Evolutionary conservation across 2,797 vertebrate species (phyloP).

Genomic region (Myotis pilosus): DNA sequence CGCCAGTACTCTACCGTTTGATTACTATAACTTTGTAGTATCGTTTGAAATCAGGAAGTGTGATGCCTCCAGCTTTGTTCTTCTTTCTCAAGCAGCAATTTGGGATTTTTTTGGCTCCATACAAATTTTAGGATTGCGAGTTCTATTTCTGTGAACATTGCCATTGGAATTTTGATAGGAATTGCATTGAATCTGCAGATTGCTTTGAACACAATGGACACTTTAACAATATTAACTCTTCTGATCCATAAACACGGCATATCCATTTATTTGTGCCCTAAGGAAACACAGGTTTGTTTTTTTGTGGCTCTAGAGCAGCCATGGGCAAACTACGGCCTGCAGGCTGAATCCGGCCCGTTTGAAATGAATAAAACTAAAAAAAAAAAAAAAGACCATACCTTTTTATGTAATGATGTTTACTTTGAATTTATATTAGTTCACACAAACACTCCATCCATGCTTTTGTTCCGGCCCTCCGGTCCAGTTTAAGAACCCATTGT

Average conservation of each 20-base stretch:
- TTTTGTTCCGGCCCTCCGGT: too few species aligned
- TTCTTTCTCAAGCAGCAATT: background rate
- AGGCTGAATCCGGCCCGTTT: too few species aligned
- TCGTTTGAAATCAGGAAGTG: background rate
- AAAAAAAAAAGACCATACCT: too few species aligned
- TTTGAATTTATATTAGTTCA: too few species aligned
- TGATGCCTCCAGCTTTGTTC: background rate
- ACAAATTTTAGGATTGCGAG: background rate
- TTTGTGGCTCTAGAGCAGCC: background rate
- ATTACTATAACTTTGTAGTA: background rate
- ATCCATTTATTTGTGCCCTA: background rate
- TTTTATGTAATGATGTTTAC: too few species aligned
- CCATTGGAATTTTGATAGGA: background rate
- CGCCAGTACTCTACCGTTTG: background rate
- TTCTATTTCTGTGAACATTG: background rate
- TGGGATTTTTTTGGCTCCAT: background rate
- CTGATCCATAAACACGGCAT: background rate
- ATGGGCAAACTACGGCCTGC: too few species aligned
- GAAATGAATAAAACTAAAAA: too few species aligned
- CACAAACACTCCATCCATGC: too few species aligned
- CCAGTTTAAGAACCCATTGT: too few species aligned
- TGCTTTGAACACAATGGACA: background rate
- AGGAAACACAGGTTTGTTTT: background rate
- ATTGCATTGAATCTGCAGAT: background rate
- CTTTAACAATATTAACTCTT: background rate